Conservation (phyloP, 2,113 vertebrate genomes). For the Nettapus auritus region DNA sequence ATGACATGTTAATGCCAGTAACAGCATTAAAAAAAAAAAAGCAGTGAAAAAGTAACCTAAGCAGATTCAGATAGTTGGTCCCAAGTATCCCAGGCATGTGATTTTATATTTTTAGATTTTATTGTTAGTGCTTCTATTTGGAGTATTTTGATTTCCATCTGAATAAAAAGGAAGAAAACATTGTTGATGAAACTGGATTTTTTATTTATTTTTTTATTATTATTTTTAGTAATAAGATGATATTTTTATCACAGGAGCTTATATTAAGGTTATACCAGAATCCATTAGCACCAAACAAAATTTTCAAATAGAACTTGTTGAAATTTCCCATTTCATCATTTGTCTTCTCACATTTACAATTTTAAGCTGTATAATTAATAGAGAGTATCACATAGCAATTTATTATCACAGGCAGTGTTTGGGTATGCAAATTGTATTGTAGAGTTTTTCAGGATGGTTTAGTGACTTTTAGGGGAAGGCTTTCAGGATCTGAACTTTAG, state of each 20-base stretch:
- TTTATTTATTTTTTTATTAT: too few relatives aligned
- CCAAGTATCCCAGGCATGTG: background rate
- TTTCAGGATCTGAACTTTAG: background rate
- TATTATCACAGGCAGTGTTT: background rate
- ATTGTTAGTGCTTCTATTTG: background rate
- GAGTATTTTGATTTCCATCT: background rate
- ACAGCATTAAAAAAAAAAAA: too few relatives aligned
- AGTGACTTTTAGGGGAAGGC: background rate
- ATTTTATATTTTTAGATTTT: background rate
- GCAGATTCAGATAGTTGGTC: background rate
- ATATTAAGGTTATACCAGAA: background rate
- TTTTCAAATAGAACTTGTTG: background rate
- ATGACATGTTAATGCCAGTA: background rate
- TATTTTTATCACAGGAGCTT: background rate
- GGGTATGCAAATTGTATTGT: background rate
- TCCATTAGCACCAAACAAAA: background rate
- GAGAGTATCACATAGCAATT: background rate
- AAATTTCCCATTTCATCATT: background rate
- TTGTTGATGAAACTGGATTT: background rate
- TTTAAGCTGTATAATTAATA: background rate
- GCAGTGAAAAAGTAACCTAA: background rate
- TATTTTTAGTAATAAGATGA: fast-evolving
- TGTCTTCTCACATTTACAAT: background rate
- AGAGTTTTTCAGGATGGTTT: background rate
- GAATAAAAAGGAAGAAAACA: background rate